phyloP scores from a whole-genome alignment of 2,113 vertebrate species.

The Gopherus flavomarginatus region DNA sequence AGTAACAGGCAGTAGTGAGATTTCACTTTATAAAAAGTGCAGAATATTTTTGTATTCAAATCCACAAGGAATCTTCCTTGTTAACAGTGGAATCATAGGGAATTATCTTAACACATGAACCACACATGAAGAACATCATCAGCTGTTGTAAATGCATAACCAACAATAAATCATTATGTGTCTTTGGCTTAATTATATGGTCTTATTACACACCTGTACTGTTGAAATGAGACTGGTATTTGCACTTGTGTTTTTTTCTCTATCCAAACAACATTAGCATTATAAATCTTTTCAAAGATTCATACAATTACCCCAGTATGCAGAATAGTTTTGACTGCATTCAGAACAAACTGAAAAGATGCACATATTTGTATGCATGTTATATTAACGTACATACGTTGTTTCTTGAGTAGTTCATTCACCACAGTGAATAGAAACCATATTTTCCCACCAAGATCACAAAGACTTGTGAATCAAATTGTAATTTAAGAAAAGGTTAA shows the following conservation, averaged over 20 bases:
- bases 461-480: not conserved
- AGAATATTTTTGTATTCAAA: conserved; percentile 56
- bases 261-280: conserved; percentile 77
- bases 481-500: not conserved
- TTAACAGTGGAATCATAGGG: conserved; percentile 65
- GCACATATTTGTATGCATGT: not conserved
- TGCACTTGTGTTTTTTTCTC: conserved; percentile 70
- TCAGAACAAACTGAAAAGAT: not conserved
- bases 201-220: conserved; percentile 73
- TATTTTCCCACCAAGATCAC: not conserved
- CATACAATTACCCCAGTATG: not conserved
- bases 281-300: conserved; percentile 60
- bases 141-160: conserved; percentile 77
- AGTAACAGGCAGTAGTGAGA: conserved; percentile 71
- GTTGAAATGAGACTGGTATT: conserved; percentile 55
- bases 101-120: conserved; percentile 74
- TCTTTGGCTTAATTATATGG: conserved; percentile 74
- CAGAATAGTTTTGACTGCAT: conserved; percentile 33
- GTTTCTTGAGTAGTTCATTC: conserved; percentile 19
- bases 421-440: not conserved
- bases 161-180: conserved; percentile 79
- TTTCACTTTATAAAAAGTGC: conserved; percentile 50
- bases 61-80: conserved; percentile 70
- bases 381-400: not conserved
- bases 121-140: conserved; percentile 72